Base-by-base conservation (phyloP, 2,888 invertebrate genomes). In the Drosophila quinaria region DNA sequence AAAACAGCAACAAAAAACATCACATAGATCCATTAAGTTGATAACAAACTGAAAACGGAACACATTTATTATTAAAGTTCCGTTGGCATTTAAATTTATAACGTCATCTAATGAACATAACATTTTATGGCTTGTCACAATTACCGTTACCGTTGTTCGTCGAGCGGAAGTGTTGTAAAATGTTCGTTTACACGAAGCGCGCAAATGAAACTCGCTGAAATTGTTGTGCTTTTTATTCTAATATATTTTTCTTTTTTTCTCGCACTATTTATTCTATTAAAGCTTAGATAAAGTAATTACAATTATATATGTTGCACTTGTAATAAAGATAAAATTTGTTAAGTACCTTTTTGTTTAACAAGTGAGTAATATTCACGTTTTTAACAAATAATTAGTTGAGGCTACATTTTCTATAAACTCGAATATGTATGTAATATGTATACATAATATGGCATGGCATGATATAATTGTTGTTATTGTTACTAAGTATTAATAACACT, bases 271-370 rank as follows among this genome's bases (percentile, higher is more conserved):
- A 87, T 77, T 75, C 86, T 87, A 87, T 87, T 87, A 87, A 87
- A 89, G 86, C 86, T 87, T 85, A 89, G 86, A 71, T 82, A 87
- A 89, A 82, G 78, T 78, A 75, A 78, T 77, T 63, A 69, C 54
- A 75, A 25, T 55, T 22, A 19, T 58, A 42, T 63, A 58, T 50
- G 44, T 63, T 83, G 63, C 74, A 77, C 63, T 76, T 70, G 73
- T 89, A 84, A 81, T 87, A 86, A 86, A 89, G 81, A 84, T 86
- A 84, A 89, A 86, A 86, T 86, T 77, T 81, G 69, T 70, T 75
- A 78, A 87, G 86, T 87, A 87, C 86, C 86, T 75, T 77, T 77
- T 82, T 33, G 86, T 77, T 87, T 85, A 87, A 87, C 86, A 87
- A 87, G 86, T 87, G 86, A 50, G 54, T 71, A 70, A 62, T 81